Conservation (phyloP, 2,113 vertebrate genomes). For the Chiloscyllium plagiosum region DNA sequence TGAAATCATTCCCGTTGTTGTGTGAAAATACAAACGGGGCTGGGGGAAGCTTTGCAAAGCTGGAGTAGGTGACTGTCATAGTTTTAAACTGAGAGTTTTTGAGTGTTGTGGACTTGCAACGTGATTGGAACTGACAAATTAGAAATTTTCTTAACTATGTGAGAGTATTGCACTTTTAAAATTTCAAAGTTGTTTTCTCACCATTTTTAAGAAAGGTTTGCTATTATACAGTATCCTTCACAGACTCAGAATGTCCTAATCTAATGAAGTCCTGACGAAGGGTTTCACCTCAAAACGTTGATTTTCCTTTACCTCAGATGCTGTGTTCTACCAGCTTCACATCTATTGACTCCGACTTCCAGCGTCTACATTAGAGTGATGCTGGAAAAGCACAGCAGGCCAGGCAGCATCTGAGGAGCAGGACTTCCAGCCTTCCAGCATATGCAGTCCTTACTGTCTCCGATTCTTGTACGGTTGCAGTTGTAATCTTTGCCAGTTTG, state of each 20-base stretch:
- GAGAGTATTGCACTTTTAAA: neutral
- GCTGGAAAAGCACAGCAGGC: no score
- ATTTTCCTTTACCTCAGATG: no score
- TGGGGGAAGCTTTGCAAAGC: no score
- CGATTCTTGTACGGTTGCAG: neutral
- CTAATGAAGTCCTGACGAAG: neutral
- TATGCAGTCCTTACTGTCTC: no score
- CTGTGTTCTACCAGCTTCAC: no score
- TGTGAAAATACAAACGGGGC: neutral
- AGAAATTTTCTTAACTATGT: neutral
- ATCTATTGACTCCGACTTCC: no score
- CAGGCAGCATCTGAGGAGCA: no score
- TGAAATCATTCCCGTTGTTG: neutral
- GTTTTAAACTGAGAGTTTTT: neutral
- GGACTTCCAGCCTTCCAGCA: no score
- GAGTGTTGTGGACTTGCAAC: neutral
- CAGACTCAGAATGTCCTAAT: neutral
- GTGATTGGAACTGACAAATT: neutral
- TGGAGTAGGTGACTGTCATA: no score
- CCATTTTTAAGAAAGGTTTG: neutral
- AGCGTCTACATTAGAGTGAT: no score
- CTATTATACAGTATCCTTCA: neutral
- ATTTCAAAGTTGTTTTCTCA: neutral
- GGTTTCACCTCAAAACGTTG: no score
- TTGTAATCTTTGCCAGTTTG: neutral